phyloP scores from a whole-genome alignment of 2,113 vertebrate genomes.

The Nerophis ophidion region DNA sequence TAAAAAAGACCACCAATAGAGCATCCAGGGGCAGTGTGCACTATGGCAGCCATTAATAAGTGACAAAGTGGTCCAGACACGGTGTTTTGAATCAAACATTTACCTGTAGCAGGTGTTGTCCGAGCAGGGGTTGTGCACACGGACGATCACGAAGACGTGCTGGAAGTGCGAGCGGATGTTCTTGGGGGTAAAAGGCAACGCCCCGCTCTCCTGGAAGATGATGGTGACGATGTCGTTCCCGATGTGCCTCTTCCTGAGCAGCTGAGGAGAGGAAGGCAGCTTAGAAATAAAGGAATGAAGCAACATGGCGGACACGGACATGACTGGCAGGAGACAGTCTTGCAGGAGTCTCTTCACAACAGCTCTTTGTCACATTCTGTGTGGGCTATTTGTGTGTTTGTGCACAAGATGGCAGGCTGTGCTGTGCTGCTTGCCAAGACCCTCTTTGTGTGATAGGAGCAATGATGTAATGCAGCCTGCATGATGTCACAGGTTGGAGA shows the following conservation, averaged over 20 bases:
- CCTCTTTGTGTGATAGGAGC: conserved; percentile 55
- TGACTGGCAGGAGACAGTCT: conserved; percentile 20
- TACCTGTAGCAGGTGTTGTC: conserved; percentile 88
- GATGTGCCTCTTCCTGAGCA: conserved; percentile 91
- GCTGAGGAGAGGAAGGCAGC: conserved; percentile 74
- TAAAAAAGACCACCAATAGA: too few species aligned
- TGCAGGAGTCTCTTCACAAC: conserved; percentile 30
- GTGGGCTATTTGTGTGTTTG: conserved; percentile 43
- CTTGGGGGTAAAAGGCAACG: conserved; percentile 87
- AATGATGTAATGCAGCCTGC: conserved; percentile 60
- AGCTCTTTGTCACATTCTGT: conserved; percentile 42
- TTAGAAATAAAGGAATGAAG: conserved; percentile 24
- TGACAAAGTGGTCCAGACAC: too few species aligned
- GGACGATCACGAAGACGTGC: conserved; percentile 91
- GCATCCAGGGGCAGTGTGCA: too few species aligned
- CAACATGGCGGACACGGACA: conserved; percentile 11
- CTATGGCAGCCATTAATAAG: neutral
- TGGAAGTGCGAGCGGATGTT: conserved; percentile 93
- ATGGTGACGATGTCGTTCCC: conserved; percentile 96
- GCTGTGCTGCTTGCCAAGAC: conserved; percentile 41
- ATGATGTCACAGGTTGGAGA: conserved; percentile 20
- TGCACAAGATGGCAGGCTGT: conserved; percentile 33
- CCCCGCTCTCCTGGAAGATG: conserved; percentile 94
- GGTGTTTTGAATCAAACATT: neutral
- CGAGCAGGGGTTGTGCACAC: conserved; percentile 85